phyloP scores from a whole-genome alignment of 2,797 vertebrate species.

The Sebastes iracundus region DNA sequence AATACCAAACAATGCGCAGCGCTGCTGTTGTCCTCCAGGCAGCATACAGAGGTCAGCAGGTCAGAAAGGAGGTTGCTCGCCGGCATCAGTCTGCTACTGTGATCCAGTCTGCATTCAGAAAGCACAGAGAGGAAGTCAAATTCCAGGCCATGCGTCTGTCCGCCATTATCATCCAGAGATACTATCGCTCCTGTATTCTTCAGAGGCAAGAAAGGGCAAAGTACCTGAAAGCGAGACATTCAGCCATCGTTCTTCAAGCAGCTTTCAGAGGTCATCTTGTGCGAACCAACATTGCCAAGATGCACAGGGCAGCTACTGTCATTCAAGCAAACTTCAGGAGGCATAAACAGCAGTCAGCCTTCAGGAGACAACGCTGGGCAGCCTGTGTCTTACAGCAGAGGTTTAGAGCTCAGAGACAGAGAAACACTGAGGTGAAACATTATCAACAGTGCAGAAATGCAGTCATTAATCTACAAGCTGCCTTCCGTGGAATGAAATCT shows the following conservation, averaged over 20 bases:
- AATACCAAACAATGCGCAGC: neutral
- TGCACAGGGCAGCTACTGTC: conserved; percentile 45
- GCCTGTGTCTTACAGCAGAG: conserved; percentile 41
- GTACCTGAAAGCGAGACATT: conserved; percentile 40
- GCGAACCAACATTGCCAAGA: conserved; percentile 1
- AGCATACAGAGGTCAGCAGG: conserved; percentile 58
- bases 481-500: conserved; percentile 53
- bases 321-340: conserved; percentile 47
- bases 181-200: conserved; percentile 52
- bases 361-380: conserved; percentile 32
- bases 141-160: conserved; percentile 77
- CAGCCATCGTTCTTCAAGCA: conserved; percentile 46
- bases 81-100: conserved; percentile 65
- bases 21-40: conserved; percentile 67
- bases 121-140: conserved; percentile 64
- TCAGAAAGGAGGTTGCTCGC: conserved; percentile 49
- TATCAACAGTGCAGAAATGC: conserved; percentile 1
- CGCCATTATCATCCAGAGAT: conserved; percentile 75
- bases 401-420: conserved; percentile 36
- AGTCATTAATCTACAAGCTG: conserved; percentile 56
- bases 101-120: conserved; percentile 78
- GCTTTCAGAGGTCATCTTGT: conserved; percentile 32
- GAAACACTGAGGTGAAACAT: neutral
- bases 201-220: neutral
- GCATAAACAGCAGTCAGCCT: neutral